These are phyloP conservation scores for Sebastes kiyomatsui DNA, from an alignment of 2,797 vertebrate species.

Conservation along the genomic window DNA sequence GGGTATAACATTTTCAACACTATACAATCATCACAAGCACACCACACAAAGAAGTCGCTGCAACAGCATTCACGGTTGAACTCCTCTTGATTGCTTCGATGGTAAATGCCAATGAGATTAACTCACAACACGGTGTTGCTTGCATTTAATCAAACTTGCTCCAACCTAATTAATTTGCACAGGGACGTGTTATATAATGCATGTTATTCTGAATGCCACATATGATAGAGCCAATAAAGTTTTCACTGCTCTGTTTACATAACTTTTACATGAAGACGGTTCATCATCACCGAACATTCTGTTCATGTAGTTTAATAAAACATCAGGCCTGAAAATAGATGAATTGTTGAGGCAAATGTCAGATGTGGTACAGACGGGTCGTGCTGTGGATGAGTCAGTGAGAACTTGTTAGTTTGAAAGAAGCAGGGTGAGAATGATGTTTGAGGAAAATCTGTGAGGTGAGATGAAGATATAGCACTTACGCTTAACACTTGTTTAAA, in stretches of 20 bases:
- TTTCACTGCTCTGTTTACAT: neutral
- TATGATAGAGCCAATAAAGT: neutral
- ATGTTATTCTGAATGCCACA: neutral
- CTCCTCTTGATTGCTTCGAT: neutral
- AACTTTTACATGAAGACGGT: neutral
- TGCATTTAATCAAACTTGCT: neutral
- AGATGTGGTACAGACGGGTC: neutral
- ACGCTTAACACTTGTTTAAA: neutral
- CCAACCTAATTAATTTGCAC: neutral
- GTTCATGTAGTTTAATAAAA: neutral
- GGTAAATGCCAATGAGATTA: slow-evolving; percentile 1
- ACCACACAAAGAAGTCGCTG: neutral
- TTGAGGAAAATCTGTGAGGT: neutral
- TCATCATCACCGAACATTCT: neutral
- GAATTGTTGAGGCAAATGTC: neutral
- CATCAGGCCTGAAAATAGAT: neutral
- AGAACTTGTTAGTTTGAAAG: neutral
- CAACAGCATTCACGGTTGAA: neutral
- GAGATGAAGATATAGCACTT: neutral
- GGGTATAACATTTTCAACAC: neutral
- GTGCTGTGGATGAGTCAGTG: neutral
- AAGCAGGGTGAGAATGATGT: neutral
- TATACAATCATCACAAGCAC: neutral
- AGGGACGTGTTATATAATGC: neutral
- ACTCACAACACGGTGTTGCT: neutral